These are phyloP conservation scores for Muscicapa comitata DNA, from an alignment of 2,797 vertebrate genomes.

Conservation along the genomic window DNA sequence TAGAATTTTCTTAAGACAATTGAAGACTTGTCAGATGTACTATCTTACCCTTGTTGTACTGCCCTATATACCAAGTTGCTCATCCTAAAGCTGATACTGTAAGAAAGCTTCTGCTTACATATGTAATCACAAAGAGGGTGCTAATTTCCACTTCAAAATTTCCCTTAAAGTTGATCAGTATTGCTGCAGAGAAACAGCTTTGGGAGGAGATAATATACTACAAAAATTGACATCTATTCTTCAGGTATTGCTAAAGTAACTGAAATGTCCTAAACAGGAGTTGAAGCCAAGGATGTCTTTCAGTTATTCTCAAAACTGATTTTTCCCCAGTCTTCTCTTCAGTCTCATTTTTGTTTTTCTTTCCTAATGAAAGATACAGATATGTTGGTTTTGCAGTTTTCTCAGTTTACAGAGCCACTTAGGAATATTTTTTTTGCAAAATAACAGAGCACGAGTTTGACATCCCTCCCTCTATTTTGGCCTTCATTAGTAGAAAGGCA, in stretches of 20 bases:
- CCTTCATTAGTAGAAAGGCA: neutral
- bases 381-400: neutral
- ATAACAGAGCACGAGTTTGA: neutral
- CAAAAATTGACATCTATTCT: neutral
- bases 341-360: neutral
- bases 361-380: neutral
- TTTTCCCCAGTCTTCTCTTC: neutral
- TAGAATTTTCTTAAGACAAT: neutral
- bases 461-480: neutral
- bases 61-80: neutral
- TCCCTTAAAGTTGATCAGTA: neutral
- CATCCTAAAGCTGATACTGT: neutral
- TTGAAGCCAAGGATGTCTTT: neutral
- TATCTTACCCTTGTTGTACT: neutral
- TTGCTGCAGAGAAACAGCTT: neutral
- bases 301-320: neutral
- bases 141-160: neutral
- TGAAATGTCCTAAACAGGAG: neutral
- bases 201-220: neutral
- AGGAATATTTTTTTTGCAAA: neutral
- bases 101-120: neutral
- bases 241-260: neutral
- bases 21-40: neutral
- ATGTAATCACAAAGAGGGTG: neutral
- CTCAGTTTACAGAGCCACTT: neutral